These are phyloP conservation scores for Phenganax stokvisi DNA, from an alignment of 92 coral and sea anemone species.

Conservation along the genomic window DNA sequence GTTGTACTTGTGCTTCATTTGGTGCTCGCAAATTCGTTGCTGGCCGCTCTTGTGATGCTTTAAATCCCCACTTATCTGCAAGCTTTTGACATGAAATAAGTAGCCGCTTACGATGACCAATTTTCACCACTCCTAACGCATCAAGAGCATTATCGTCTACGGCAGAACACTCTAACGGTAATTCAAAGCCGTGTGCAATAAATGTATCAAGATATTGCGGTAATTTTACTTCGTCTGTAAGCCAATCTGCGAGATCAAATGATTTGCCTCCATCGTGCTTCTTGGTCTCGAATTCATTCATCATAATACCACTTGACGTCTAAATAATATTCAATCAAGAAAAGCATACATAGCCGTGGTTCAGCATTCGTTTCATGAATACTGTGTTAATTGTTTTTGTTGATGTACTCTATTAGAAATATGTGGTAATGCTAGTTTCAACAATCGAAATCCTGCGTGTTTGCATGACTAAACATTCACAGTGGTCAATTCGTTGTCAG, in stretches of 20 bases:
- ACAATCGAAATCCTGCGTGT: no score
- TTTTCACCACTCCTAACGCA: conserved; percentile 58
- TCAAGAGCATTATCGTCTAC: conserved; percentile 66
- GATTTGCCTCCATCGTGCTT: conserved; percentile 20
- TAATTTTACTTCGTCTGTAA: conserved; percentile 72
- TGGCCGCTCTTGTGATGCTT: conserved; percentile 23
- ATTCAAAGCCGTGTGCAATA: conserved; percentile 61
- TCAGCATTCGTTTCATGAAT: neutral
- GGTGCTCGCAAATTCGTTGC: conserved; percentile 4
- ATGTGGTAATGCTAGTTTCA: neutral
- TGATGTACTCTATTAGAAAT: neutral
- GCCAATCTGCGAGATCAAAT: conserved; percentile 68
- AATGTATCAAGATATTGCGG: conserved; percentile 82
- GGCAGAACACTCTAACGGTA: conserved; percentile 55
- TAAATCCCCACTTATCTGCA: conserved; percentile 45
- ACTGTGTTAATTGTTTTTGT: conserved; percentile 5
- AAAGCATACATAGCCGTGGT: conserved; percentile 1
- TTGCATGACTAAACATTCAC: no score
- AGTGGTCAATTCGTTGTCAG: no score
- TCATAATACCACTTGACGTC: conserved; percentile 6
- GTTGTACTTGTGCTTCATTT: conserved; percentile 29
- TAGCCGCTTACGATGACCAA: conserved; percentile 82
- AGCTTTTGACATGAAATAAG: conserved; percentile 57
- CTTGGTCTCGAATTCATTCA: conserved; percentile 15
- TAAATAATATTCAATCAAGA: conserved; percentile 3